phyloP scores from a whole-genome alignment of 2,797 vertebrate species.

The Acipenser ruthenus region DNA sequence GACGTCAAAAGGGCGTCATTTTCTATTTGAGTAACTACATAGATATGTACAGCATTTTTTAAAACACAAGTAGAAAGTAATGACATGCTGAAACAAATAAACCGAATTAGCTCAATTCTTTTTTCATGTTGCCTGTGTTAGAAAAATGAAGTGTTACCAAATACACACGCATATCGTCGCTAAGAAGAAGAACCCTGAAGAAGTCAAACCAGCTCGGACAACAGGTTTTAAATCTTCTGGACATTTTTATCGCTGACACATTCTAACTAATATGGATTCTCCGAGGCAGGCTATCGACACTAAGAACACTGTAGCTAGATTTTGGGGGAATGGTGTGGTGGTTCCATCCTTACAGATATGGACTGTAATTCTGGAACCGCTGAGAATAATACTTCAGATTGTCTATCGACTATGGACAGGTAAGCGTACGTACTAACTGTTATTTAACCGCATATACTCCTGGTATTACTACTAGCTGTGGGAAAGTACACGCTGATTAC shows the following conservation, averaged over 20 bases:
- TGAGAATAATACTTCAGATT: slow-evolving; percentile 57
- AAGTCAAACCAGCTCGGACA: background rate
- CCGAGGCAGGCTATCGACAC: slow-evolving; percentile 18
- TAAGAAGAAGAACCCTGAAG: slow-evolving; percentile 1
- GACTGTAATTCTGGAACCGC: slow-evolving; percentile 57
- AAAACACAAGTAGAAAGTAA: too few relatives aligned
- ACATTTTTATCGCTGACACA: slow-evolving; percentile 16
- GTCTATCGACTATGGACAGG: slow-evolving; percentile 63
- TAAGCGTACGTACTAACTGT: slow-evolving; percentile 23
- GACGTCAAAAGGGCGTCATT: too few relatives aligned
- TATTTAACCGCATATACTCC: background rate
- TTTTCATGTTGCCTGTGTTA: too few relatives aligned
- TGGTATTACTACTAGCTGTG: background rate
- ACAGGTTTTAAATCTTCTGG: slow-evolving; percentile 7
- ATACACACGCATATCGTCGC: background rate
- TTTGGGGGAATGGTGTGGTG: slow-evolving; percentile 46
- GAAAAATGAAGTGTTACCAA: slow-evolving; percentile 1
- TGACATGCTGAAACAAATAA: too few relatives aligned
- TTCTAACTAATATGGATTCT: slow-evolving; percentile 25
- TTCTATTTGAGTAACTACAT: too few relatives aligned
- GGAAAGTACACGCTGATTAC: too few relatives aligned
- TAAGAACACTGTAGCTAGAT: slow-evolving; percentile 46
- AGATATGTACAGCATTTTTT: too few relatives aligned
- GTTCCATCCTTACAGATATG: slow-evolving; percentile 60
- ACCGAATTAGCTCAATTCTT: too few relatives aligned